Evolutionary conservation across 2,797 vertebrate genomes (phyloP).

Genomic region (Sebastes vulpes): DNA sequence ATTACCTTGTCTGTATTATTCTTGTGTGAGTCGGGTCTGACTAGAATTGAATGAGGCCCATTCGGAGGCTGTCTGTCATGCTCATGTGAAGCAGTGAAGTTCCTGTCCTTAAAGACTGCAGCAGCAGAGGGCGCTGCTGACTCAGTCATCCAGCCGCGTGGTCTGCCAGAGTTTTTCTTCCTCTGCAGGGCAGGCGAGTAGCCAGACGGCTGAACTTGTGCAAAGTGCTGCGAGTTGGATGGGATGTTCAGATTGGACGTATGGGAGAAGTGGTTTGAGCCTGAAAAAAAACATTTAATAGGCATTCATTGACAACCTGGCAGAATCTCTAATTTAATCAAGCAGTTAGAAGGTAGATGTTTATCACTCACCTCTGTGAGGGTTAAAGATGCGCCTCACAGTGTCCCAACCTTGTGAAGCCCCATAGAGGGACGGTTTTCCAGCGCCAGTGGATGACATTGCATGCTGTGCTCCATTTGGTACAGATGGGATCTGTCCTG

Average conservation of each 20-base stretch:
- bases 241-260: conserved; percentile 76
- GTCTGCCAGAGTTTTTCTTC: conserved; percentile 73
- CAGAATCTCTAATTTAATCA: not conserved
- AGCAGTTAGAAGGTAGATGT: not conserved
- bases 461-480: conserved; percentile 82
- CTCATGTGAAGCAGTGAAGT: conserved; percentile 80
- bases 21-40: conserved; percentile 92
- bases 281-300: conserved; percentile 50
- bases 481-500: conserved; percentile 75
- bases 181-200: conserved; percentile 82
- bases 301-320: not conserved
- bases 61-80: conserved; percentile 73
- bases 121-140: conserved; percentile 87
- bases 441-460: conserved; percentile 81
- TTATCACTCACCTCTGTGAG: conserved; percentile 79
- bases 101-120: conserved; percentile 85
- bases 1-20: conserved; percentile 91
- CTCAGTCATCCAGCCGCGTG: conserved; percentile 81
- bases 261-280: conserved; percentile 79
- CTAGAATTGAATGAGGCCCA: conserved; percentile 93
- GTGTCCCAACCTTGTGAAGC: conserved; percentile 77
- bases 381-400: conserved; percentile 87
- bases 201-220: conserved; percentile 74
- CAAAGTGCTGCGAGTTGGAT: conserved; percentile 82
- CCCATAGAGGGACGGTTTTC: conserved; percentile 67